Evolutionary conservation across 2,113 vertebrate genomes (phyloP).

Genomic region (Gobio gobio): DNA sequence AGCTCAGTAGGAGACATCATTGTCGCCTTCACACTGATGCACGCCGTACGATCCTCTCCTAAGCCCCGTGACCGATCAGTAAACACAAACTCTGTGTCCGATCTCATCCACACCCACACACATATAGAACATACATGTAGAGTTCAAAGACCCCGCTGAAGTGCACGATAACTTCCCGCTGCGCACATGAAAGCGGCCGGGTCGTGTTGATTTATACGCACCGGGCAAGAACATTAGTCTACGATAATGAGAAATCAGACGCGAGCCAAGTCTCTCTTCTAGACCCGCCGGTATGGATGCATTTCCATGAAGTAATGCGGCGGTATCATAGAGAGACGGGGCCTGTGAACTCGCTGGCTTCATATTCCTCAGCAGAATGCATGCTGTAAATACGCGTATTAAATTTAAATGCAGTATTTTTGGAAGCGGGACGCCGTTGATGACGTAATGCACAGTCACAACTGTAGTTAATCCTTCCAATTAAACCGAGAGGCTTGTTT

Average conservation of each 20-base stretch:
- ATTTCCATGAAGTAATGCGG: slow-evolving; percentile 36
- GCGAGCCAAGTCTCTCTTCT: slow-evolving; percentile 43
- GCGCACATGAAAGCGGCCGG: slow-evolving; percentile 57
- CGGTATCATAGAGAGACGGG: not conserved
- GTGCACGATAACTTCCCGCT: slow-evolving; percentile 50
- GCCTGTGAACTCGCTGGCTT: slow-evolving; percentile 2
- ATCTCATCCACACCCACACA: slow-evolving; percentile 25
- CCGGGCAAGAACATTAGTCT: slow-evolving; percentile 47
- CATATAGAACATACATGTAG: slow-evolving; percentile 34
- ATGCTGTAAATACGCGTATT: slow-evolving; percentile 8
- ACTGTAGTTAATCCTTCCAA: not conserved
- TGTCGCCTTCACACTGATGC: not conserved
- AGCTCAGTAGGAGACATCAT: not conserved
- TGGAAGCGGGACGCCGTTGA: not conserved
- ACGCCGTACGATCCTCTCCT: not conserved
- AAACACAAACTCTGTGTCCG: slow-evolving; percentile 10
- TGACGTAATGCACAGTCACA: slow-evolving; percentile 5
- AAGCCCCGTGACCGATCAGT: slow-evolving; percentile 27
- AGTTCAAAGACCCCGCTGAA: slow-evolving; percentile 58
- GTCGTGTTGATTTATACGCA: slow-evolving; percentile 56
- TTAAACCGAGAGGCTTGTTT: not conserved
- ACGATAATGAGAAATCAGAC: slow-evolving; percentile 53
- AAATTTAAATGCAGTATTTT: slow-evolving; percentile 2
- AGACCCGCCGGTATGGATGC: not conserved
- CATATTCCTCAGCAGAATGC: not conserved